Percentiles rank a stretch among this genome's conserved stretches.
Conservation (phyloP, 2,113 vertebrate species). For the Pterocles orientalis region DNA sequence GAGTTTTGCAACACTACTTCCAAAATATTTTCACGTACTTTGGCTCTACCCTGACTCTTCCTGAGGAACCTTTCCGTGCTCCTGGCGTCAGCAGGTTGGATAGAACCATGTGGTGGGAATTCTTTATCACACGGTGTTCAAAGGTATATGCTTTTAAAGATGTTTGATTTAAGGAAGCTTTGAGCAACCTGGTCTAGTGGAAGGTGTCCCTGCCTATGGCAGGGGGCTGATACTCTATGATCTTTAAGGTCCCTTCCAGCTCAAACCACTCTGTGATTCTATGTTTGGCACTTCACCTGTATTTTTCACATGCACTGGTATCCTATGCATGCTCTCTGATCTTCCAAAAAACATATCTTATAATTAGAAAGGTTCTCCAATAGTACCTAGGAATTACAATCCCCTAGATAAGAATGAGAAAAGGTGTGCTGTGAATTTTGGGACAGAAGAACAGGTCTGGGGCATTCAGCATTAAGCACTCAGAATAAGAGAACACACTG, state of each 20-base stretch:
- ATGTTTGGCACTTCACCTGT: neutral
- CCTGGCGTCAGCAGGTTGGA: neutral
- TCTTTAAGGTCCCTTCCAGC: too few relatives aligned
- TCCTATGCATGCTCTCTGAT: fast-evolving
- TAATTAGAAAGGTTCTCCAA: neutral
- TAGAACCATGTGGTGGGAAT: fast-evolving
- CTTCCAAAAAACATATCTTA: fast-evolving
- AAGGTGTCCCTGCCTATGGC: too few relatives aligned
- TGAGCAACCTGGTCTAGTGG: too few relatives aligned
- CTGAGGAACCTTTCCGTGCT: neutral
- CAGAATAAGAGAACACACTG: neutral
- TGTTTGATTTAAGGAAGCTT: too few relatives aligned
- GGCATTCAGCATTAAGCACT: neutral
- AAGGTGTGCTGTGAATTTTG: neutral
- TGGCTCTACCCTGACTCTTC: neutral
- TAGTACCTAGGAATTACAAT: too few relatives aligned
- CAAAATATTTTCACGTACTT: neutral
- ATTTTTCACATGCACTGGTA: neutral
- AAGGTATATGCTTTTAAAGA: neutral
- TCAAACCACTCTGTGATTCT: too few relatives aligned
- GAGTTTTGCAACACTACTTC: neutral
- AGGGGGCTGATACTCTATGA: too few relatives aligned
- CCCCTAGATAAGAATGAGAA: neutral
- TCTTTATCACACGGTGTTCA: neutral
- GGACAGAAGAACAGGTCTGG: neutral